phyloP scores from a whole-genome alignment of 1,140 invertebrate species.

The Hesperophylax magnus region DNA sequence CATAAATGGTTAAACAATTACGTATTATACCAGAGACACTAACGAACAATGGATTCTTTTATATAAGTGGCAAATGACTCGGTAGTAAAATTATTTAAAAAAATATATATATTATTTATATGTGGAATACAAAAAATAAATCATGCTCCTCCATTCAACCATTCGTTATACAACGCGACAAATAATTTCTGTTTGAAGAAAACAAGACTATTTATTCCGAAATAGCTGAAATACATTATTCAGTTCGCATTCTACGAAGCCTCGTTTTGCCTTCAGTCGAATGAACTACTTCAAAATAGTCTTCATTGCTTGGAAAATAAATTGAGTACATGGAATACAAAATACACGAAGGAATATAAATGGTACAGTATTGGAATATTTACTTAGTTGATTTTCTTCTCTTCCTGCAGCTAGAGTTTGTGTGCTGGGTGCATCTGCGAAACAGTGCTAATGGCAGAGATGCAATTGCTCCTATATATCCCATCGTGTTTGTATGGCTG shows the following conservation, averaged over 20 bases:
- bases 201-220: not conserved
- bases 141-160: too few relatives aligned
- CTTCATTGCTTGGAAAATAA: too few relatives aligned
- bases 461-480: conserved; percentile 21
- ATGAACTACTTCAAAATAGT: not conserved
- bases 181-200: not conserved
- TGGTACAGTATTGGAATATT: conserved; percentile 1
- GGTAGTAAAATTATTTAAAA: too few relatives aligned
- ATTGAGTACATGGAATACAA: too few relatives aligned
- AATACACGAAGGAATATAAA: not conserved
- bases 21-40: too few relatives aligned
- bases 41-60: too few relatives aligned
- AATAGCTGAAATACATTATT: conserved; percentile 13
- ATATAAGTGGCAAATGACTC: too few relatives aligned
- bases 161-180: too few relatives aligned
- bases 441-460: conserved; percentile 22
- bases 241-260: not conserved
- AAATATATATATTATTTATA: too few relatives aligned
- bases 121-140: too few relatives aligned
- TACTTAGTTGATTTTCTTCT: conserved; percentile 14
- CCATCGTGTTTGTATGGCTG: not conserved
- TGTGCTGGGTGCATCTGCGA: conserved; percentile 12
- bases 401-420: not conserved
- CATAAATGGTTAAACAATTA: too few relatives aligned
- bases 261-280: not conserved